These are phyloP conservation scores for Eilema sororculum DNA, from an alignment of 2,888 invertebrate species.

Conservation along the genomic window DNA sequence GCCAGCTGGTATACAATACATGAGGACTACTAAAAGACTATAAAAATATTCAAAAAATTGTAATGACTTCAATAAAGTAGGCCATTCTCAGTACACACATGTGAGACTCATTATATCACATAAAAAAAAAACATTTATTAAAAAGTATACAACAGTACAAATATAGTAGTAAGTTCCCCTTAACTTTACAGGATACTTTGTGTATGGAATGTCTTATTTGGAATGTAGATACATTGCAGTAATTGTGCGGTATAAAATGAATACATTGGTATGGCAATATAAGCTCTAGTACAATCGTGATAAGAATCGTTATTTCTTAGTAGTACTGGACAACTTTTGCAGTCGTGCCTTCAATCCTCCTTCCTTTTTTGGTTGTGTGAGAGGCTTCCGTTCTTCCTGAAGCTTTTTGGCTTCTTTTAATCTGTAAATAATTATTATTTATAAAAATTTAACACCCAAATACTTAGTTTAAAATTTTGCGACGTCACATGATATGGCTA, in stretches of 20 bases:
- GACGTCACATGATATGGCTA: too few species aligned
- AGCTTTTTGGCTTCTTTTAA: conserved; percentile 88
- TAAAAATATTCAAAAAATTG: conserved; percentile 13
- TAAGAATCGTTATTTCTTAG: conserved; percentile 62
- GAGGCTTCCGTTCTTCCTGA: conserved; percentile 85
- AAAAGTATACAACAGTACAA: conserved; percentile 28
- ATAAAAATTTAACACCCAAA: background rate
- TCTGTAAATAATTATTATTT: conserved; percentile 63
- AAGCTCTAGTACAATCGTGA: background rate
- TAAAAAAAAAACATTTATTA: conserved; percentile 23
- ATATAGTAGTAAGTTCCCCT: conserved; percentile 26
- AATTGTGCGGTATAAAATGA: conserved; percentile 42
- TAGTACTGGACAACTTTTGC: conserved; percentile 84
- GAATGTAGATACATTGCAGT: conserved; percentile 35
- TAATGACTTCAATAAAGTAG: conserved; percentile 26
- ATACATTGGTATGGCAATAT: conserved; percentile 23
- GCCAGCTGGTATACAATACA: conserved; percentile 7
- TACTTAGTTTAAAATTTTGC: background rate
- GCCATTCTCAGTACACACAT: conserved; percentile 34
- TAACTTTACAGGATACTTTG: conserved; percentile 20
- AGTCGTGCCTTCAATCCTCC: conserved; percentile 89
- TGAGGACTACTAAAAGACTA: background rate
- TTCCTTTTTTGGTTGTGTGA: conserved; percentile 88
- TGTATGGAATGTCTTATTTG: conserved; percentile 40
- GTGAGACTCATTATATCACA: conserved; percentile 32